A percentile compares a stretch with the other conserved stretches of the same genome.
Conservation (phyloP, 2,888 invertebrate species). For the Himalopsyche japonica region DNA sequence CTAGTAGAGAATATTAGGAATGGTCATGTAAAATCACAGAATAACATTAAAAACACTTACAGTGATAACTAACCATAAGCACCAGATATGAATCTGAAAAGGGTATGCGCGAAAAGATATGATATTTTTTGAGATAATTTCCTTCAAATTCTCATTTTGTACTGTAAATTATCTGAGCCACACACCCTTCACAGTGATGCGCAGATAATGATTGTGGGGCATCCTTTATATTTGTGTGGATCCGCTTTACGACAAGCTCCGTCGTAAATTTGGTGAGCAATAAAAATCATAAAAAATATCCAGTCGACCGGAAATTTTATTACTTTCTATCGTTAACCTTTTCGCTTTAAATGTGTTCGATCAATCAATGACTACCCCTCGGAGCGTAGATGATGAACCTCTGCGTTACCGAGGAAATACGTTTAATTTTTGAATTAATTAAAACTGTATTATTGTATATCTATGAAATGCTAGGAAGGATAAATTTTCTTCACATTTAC, state of each 20-base stretch:
- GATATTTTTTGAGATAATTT: no score
- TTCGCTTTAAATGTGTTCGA: background rate
- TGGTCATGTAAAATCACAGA: no score
- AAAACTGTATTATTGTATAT: no score
- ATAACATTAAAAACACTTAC: no score
- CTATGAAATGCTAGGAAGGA: no score
- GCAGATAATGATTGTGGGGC: background rate
- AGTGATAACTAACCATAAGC: no score
- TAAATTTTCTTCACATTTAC: no score
- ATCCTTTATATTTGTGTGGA: background rate
- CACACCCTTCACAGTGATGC: background rate
- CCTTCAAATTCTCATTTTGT: background rate
- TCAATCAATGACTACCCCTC: background rate
- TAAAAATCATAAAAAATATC: background rate
- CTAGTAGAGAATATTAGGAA: no score
- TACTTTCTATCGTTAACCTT: background rate
- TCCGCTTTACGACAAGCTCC: background rate
- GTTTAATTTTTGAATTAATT: no score
- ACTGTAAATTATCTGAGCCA: background rate
- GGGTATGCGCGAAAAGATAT: no score
- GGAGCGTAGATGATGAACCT: background rate
- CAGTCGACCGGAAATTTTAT: background rate
- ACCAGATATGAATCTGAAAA: no score
- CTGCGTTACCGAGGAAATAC: background rate
- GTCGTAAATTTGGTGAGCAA: background rate